Percentiles rank a stretch among this genome's conserved stretches.
Evolutionary conservation across 2,888 invertebrate genomes (phyloP).

Genomic region (Agrotis ipsilon): DNA sequence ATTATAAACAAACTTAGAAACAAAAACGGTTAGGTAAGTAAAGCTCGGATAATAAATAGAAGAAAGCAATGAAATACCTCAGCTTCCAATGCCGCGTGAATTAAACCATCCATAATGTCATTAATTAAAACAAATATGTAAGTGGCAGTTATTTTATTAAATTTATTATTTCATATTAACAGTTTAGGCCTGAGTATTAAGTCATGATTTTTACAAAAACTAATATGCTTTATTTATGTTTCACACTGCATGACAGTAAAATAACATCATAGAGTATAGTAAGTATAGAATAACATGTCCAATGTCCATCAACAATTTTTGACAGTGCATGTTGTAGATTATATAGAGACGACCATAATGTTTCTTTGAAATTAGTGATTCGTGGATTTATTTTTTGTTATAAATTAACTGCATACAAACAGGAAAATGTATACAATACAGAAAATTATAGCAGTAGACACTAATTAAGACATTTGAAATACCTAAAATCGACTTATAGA

Average conservation of each 20-base stretch:
- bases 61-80: constrained; percentile 86
- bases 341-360: constrained; percentile 43
- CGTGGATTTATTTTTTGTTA: constrained; percentile 2
- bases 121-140: constrained; percentile 87
- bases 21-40: constrained; percentile 56
- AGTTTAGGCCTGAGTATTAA: constrained; percentile 87
- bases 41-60: constrained; percentile 71
- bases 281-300: no score
- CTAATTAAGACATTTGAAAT: not conserved
- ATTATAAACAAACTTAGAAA: constrained; percentile 48
- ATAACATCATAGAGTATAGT: no score
- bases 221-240: constrained; percentile 91
- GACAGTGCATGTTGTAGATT: constrained; percentile 76
- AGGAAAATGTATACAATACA: not conserved
- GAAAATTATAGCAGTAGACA: not conserved
- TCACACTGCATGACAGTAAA: constrained; percentile 90
- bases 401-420: not conserved
- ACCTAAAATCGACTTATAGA: not conserved
- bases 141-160: constrained; percentile 83
- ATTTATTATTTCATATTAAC: constrained; percentile 87
- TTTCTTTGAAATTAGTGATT: constrained; percentile 12
- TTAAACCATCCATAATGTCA: constrained; percentile 91
- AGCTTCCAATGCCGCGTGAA: constrained; percentile 91
- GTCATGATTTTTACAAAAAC: constrained; percentile 90
- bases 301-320: constrained; percentile 88